A percentile compares a stretch with the other conserved stretches of the same genome.
phyloP scores from a whole-genome alignment of 1,140 invertebrate genomes.

The Bactericera cockerelli region DNA sequence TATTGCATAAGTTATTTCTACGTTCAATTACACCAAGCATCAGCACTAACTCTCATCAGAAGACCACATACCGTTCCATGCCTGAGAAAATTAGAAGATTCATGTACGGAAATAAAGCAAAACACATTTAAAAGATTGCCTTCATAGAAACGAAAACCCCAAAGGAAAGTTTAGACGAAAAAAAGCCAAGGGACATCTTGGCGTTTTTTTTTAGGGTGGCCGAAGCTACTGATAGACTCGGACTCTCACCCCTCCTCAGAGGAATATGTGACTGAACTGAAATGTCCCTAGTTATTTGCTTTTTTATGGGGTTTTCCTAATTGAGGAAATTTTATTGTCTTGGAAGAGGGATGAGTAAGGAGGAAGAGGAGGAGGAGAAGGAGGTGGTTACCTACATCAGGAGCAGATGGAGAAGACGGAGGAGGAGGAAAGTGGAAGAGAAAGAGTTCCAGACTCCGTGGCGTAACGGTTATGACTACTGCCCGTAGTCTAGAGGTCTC shows the following conservation, averaged over 20 bases:
- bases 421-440: too few species aligned
- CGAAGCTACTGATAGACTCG: not conserved
- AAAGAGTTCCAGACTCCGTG: too few species aligned
- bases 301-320: conserved; percentile 6
- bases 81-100: conserved; percentile 6
- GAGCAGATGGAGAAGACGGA: too few species aligned
- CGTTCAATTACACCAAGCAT: too few species aligned
- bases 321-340: conserved; percentile 7
- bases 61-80: too few species aligned
- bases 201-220: not conserved
- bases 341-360: too few species aligned
- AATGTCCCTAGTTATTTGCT: not conserved
- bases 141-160: not conserved
- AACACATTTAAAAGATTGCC: conserved; percentile 6
- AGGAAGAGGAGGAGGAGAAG: too few species aligned
- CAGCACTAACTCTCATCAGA: too few species aligned
- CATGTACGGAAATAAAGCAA: not conserved
- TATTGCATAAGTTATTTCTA: too few species aligned
- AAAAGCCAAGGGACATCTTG: conserved; percentile 1
- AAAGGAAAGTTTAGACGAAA: not conserved
- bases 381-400: too few species aligned
- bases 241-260: not conserved
- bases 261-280: not conserved
- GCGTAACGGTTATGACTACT: too few species aligned
- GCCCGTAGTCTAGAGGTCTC: too few species aligned